Evolutionary conservation across 1,140 invertebrate genomes (phyloP), one percentile per base, ranked within the genome.

Genomic region (Orchesella cincta): DNA sequence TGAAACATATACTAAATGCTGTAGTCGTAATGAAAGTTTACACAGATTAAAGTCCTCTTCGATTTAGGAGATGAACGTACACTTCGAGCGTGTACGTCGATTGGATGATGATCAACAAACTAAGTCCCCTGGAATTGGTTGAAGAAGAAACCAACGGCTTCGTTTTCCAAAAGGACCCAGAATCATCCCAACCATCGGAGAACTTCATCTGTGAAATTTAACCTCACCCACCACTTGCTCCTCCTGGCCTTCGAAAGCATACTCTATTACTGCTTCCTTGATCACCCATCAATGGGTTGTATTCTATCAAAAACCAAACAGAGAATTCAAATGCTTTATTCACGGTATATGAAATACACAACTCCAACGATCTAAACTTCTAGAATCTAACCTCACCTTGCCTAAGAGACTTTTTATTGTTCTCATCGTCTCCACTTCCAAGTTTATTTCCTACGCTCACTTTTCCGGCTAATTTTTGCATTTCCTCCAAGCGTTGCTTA

Each of bases 251-350:
- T 28, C 77, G 57, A 39, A 54, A 75, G 34, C 77, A 78, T 1
- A 78, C 77, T 0, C 74, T 23, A n/a, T 34, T 33, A n/a, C 73
- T 64, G 20, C 31, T 54, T 26, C 57, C 57, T 1, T 18, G 2
- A 52, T 78, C 67, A 1, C 77, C 77, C 73, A 75, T 75, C 23
- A 78, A 28, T 28, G 77, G 77, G 72, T 78, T 78, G 33, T 78
- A 78, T 34, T 72, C 77, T 78, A 18, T 0, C 5, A 73, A 12
- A 29, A 71, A 34, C 2, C 5, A 73, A 51, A 51, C 26, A 73
- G 39, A 26, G 26, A 57, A 3, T 57, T n/a, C n/a, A 57, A 3
- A 57, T 18, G 23, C 20, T 20, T 26, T 57, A 5, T 57, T 57
- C 12, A 14, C 26, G n/a, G 54, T n/a, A 57, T 57, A 5, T 57